Evolutionary conservation across 2,888 invertebrate genomes (phyloP).

Genomic region (Phytoseiulus persimilis): DNA sequence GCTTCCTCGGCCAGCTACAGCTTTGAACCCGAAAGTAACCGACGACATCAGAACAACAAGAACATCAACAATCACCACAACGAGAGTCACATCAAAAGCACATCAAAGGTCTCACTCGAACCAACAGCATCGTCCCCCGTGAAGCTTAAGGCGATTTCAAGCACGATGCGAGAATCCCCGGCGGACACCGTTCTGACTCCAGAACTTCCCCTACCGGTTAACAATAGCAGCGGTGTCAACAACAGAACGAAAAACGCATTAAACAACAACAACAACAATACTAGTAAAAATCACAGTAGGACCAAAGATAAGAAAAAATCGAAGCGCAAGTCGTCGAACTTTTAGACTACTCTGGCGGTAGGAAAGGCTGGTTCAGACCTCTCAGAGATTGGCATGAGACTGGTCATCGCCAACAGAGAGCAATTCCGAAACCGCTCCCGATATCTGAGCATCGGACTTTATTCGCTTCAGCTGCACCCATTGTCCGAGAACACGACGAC

Average conservation of each 20-base stretch:
- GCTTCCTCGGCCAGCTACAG: background rate
- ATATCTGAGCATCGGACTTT: background rate
- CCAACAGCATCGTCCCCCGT: background rate
- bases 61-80: background rate
- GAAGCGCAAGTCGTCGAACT: background rate
- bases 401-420: background rate
- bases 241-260: background rate
- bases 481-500: background rate
- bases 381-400: background rate
- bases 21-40: background rate
- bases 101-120: background rate
- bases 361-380: background rate
- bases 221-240: background rate
- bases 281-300: background rate
- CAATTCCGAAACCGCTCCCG: background rate
- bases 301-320: background rate
- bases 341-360: background rate
- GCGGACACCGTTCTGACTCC: background rate
- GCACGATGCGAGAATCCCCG: background rate
- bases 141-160: background rate
- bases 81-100: background rate
- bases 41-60: background rate
- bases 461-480: background rate
- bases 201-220: background rate
- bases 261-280: background rate